phyloP scores from a whole-genome alignment of 2,888 invertebrate genomes.

The Anoplius nigerrimus region DNA sequence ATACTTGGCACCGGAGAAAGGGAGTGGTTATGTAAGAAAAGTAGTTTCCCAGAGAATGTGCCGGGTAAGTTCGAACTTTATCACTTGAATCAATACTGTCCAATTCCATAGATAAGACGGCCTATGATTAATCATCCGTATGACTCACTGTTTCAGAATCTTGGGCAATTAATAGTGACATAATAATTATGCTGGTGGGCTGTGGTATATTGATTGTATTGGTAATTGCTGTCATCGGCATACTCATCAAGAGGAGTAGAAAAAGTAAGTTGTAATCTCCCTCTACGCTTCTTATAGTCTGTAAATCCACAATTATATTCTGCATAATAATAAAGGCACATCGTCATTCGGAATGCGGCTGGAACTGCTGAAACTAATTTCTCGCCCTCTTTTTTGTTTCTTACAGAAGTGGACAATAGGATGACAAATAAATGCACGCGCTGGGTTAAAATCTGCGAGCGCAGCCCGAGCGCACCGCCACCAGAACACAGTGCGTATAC shows the following conservation, averaged over 20 bases:
- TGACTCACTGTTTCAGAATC: slow-evolving; percentile 25
- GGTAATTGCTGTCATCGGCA: background rate
- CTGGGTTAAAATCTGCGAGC: slow-evolving; percentile 42
- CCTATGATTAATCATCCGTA: background rate
- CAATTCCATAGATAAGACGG: too few relatives aligned
- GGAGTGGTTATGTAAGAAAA: slow-evolving; percentile 37
- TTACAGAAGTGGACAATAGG: background rate
- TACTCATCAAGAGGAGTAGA: slow-evolving; percentile 36
- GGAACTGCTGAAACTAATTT: too few relatives aligned
- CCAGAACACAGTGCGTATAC: slow-evolving; percentile 59
- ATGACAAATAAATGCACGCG: slow-evolving; percentile 35
- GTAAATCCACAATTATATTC: too few relatives aligned
- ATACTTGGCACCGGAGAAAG: slow-evolving; percentile 41
- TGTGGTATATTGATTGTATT: background rate
- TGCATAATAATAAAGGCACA: too few relatives aligned
- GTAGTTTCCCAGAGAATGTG: background rate
- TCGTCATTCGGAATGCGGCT: too few relatives aligned
- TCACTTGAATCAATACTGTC: background rate
- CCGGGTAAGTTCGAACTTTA: slow-evolving; percentile 20
- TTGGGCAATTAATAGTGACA: background rate
- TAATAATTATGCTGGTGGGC: slow-evolving; percentile 18
- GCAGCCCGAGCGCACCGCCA: slow-evolving; percentile 63
- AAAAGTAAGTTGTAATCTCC: slow-evolving; percentile 13
- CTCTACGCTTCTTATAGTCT: too few relatives aligned
- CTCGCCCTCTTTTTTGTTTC: too few relatives aligned